These are phyloP conservation scores for Drosophila insularis DNA, from an alignment of 1,140 invertebrate genomes.

Conservation along the genomic window DNA sequence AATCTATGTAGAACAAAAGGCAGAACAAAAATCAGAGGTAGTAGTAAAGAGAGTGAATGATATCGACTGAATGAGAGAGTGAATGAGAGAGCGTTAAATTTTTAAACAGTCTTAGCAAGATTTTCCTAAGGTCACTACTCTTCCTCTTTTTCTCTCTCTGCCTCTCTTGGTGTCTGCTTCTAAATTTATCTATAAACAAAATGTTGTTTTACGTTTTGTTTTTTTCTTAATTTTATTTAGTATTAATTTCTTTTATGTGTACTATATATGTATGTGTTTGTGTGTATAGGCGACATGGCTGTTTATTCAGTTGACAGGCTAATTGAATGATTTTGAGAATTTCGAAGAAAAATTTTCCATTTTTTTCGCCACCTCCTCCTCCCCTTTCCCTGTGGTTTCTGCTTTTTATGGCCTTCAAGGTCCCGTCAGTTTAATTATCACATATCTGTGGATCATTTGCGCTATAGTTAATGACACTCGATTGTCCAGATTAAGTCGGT, in stretches of 20 bases:
- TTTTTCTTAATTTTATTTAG: slow-evolving; percentile 7
- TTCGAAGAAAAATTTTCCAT: slow-evolving; percentile 41
- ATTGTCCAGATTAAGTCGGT: slow-evolving; percentile 72
- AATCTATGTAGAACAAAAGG: slow-evolving; percentile 23
- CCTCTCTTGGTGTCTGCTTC: slow-evolving; percentile 24
- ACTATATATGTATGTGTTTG: neutral
- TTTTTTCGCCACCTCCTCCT: neutral
- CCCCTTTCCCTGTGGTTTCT: neutral
- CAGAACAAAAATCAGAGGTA: slow-evolving; percentile 29
- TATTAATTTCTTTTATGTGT: slow-evolving; percentile 5
- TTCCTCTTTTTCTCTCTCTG: neutral
- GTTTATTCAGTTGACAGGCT: slow-evolving; percentile 54
- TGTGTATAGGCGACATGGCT: slow-evolving; percentile 34
- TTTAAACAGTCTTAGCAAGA: slow-evolving; percentile 27
- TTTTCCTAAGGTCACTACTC: slow-evolving; percentile 45
- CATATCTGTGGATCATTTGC: slow-evolving; percentile 65
- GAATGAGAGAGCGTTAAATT: slow-evolving; percentile 19
- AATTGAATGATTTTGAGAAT: slow-evolving; percentile 59
- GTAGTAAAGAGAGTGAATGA: slow-evolving; percentile 1
- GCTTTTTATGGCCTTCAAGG: slow-evolving; percentile 39
- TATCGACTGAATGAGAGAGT: neutral
- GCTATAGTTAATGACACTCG: slow-evolving; percentile 69
- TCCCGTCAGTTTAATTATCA: slow-evolving; percentile 68
- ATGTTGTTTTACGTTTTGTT: slow-evolving; percentile 16
- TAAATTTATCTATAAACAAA: slow-evolving; percentile 73